Percentiles rank a stretch among this genome's conserved stretches.
Evolutionary conservation across 2,888 invertebrate genomes (phyloP).

Genomic region (Mesorhabditis sp.): DNA sequence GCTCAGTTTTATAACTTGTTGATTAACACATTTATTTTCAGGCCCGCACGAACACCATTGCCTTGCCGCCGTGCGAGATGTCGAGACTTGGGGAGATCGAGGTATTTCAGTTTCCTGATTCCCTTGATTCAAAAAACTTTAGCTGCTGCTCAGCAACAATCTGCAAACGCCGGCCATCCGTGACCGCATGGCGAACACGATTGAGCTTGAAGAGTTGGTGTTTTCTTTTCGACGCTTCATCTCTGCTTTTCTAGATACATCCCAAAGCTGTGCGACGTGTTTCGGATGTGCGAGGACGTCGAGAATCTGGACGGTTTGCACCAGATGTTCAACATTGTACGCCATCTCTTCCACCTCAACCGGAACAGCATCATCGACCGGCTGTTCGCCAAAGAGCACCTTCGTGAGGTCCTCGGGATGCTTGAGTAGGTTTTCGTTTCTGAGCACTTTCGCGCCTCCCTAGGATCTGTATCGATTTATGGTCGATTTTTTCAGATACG

Average conservation of each 20-base stretch:
- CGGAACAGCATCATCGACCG: constrained; percentile 62
- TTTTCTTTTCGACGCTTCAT: background rate
- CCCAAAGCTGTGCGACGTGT: constrained; percentile 85
- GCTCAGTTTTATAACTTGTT: background rate
- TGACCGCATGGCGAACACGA: constrained; percentile 85
- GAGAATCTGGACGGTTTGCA: constrained; percentile 90
- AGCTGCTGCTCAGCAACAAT: constrained; percentile 66
- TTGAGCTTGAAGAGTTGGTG: constrained; percentile 77
- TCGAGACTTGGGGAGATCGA: constrained; percentile 89
- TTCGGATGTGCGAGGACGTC: constrained; percentile 93
- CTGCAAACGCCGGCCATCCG: constrained; percentile 82
- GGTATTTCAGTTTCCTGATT: constrained; percentile 59
- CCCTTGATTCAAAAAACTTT: background rate
- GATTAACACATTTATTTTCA: background rate
- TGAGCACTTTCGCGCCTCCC: constrained; percentile 61
- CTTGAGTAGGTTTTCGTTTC: constrained; percentile 76
- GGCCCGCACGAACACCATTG: background rate
- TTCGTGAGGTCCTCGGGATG: constrained; percentile 86
- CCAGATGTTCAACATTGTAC: constrained; percentile 79
- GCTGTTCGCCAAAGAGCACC: constrained; percentile 25
- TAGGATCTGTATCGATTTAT: constrained; percentile 66
- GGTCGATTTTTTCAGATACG: constrained; percentile 59
- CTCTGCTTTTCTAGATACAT: constrained; percentile 63
- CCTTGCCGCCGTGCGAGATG: constrained; percentile 81
- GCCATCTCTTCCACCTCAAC: constrained; percentile 95